phyloP scores from a whole-genome alignment of 2,113 vertebrate genomes.

The Excalfactoria chinensis region DNA sequence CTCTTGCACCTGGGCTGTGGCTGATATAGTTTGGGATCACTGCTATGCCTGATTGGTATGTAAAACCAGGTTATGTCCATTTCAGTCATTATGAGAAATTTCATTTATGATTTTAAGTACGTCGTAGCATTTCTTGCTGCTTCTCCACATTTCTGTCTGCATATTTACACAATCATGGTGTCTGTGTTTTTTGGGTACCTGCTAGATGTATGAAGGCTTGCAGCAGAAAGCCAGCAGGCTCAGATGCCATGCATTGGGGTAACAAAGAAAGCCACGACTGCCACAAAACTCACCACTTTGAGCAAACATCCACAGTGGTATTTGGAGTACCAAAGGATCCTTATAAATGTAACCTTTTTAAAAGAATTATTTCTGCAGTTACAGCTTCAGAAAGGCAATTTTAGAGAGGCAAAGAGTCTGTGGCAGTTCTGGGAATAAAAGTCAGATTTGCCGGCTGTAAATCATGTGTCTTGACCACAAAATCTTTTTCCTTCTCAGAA shows the following conservation, averaged over 20 bases:
- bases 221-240: background rate
- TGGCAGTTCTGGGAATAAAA: constrained; percentile 28
- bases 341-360: background rate
- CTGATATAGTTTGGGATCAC: background rate
- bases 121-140: background rate
- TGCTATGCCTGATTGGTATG: background rate
- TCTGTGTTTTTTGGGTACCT: background rate
- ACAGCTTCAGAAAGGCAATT: background rate
- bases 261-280: background rate
- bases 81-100: background rate
- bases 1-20: background rate
- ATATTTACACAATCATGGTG: background rate
- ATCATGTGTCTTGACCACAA: constrained; percentile 8
- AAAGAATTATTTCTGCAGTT: background rate
- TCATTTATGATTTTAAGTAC: background rate
- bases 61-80: background rate
- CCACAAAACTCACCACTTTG: background rate
- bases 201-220: background rate
- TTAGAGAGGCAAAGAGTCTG: background rate
- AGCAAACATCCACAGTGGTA: background rate
- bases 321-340: background rate
- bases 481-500: constrained; percentile 17
- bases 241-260: rapidly evolving
- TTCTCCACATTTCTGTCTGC: background rate
- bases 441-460: background rate